Conservation (phyloP, 2,113 vertebrate genomes). For the Phyllopteryx taeniolatus region DNA sequence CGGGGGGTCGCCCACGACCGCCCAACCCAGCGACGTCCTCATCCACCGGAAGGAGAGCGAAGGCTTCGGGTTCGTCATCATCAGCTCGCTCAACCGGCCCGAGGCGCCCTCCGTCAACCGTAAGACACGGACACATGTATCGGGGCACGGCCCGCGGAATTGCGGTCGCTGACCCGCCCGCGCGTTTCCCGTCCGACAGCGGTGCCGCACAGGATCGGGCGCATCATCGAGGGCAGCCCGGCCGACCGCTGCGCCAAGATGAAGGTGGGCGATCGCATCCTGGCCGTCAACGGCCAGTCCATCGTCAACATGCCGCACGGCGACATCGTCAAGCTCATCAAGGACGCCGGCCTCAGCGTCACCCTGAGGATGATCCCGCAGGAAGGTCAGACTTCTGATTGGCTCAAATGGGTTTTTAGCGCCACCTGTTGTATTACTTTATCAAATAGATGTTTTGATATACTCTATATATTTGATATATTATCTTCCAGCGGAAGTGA, state of each 20-base stretch:
- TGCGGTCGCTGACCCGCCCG: conserved; percentile 25
- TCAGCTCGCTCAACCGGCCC: conserved; percentile 94
- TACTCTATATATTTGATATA: too few relatives aligned
- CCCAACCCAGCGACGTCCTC: conserved; percentile 85
- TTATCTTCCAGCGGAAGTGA: conserved; percentile 77
- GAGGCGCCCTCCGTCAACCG: conserved; percentile 83
- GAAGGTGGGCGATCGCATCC: conserved; percentile 96
- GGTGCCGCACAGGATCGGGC: conserved; percentile 96
- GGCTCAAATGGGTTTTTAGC: neutral
- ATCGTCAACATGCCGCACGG: conserved; percentile 97
- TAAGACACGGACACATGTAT: conserved; percentile 63
- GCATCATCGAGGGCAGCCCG: conserved; percentile 97
- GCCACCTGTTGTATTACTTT: too few relatives aligned
- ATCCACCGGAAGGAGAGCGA: conserved; percentile 97
- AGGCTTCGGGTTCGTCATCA: conserved; percentile 98
- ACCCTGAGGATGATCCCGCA: conserved; percentile 95
- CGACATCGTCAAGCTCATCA: conserved; percentile 99
- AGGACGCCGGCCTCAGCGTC: conserved; percentile 95
- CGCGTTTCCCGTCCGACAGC: conserved; percentile 63
- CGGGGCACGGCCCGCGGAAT: conserved; percentile 19
- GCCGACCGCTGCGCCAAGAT: conserved; percentile 94
- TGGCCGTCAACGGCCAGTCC: conserved; percentile 95
- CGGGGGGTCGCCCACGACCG: conserved; percentile 73
- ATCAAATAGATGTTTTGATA: too few relatives aligned
- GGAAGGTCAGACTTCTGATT: conserved; percentile 83